A percentile compares a stretch with the other conserved stretches of the same genome.
These are phyloP conservation scores for Arremon aurantiirostris DNA, from an alignment of 2,797 vertebrate genomes.

Conservation along the genomic window DNA sequence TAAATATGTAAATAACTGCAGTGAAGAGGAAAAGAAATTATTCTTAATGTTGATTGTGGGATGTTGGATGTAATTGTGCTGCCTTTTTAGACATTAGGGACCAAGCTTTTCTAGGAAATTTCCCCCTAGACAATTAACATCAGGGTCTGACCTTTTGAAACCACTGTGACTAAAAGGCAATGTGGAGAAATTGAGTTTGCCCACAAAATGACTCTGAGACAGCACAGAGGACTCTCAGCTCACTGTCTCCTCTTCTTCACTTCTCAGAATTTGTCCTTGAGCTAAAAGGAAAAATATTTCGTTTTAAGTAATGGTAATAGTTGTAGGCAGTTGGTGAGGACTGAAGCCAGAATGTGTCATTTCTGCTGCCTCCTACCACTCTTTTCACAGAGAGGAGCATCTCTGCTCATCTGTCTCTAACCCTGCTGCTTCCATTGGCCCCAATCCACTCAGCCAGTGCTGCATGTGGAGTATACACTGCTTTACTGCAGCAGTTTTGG, in stretches of 20 bases:
- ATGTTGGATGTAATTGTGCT: not conserved
- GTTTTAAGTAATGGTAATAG: not conserved
- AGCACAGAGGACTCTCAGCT: not conserved
- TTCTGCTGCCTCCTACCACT: not conserved
- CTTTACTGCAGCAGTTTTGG: not conserved
- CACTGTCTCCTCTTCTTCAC: not conserved
- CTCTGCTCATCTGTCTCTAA: not conserved
- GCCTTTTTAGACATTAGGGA: not conserved
- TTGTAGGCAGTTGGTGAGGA: not conserved
- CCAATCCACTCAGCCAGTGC: not conserved
- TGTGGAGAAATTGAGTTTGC: not conserved
- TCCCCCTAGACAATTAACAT: not conserved
- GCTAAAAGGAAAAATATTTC: not conserved
- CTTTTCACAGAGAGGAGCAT: not conserved
- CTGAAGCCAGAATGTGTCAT: not conserved
- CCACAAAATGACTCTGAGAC: not conserved
- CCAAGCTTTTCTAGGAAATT: not conserved
- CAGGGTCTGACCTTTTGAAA: not conserved
- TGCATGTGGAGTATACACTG: rapidly evolving
- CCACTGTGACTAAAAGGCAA: not conserved
- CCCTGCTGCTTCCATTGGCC: not conserved
- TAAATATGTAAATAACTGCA: not conserved
- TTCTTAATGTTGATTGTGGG: not conserved
- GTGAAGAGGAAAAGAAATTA: not conserved
- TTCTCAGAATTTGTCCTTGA: not conserved